Conservation (phyloP, 2,888 invertebrate genomes). For the Ornithoptera priamus region DNA sequence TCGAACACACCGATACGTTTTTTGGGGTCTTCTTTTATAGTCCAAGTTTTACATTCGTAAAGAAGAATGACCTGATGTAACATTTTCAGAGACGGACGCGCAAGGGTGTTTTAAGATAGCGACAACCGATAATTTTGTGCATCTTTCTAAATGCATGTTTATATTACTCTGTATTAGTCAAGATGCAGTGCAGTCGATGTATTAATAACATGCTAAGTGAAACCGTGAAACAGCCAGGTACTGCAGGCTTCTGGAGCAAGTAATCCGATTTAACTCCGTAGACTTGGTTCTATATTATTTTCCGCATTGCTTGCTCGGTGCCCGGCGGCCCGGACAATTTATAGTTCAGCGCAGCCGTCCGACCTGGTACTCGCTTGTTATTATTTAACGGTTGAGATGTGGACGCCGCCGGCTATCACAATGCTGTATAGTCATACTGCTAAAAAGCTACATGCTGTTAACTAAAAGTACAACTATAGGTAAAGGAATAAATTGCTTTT, state of each 20-base stretch:
- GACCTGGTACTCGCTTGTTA: conserved; percentile 60
- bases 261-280: conserved; percentile 14
- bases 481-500: too few species aligned
- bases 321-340: conserved; percentile 76
- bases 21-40: too few species aligned
- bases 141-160: too few species aligned
- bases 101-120: too few species aligned
- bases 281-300: conserved; percentile 49
- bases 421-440: conserved; percentile 45
- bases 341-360: conserved; percentile 63
- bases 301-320: conserved; percentile 78
- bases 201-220: conserved; percentile 34
- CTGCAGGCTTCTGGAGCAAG: conserved; percentile 1
- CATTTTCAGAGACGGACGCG: too few species aligned
- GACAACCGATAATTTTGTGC: too few species aligned
- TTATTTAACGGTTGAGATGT: conserved; percentile 68
- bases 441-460: conserved; percentile 29
- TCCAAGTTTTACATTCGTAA: too few species aligned
- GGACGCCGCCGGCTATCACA: conserved; percentile 64
- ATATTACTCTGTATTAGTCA: too few species aligned
- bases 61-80: too few species aligned
- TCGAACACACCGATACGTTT: too few species aligned
- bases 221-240: conserved; percentile 42
- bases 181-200: not conserved
- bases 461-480: too few species aligned